Conservation (phyloP, 1,140 invertebrate species). For the Tetramorium alpestre region DNA sequence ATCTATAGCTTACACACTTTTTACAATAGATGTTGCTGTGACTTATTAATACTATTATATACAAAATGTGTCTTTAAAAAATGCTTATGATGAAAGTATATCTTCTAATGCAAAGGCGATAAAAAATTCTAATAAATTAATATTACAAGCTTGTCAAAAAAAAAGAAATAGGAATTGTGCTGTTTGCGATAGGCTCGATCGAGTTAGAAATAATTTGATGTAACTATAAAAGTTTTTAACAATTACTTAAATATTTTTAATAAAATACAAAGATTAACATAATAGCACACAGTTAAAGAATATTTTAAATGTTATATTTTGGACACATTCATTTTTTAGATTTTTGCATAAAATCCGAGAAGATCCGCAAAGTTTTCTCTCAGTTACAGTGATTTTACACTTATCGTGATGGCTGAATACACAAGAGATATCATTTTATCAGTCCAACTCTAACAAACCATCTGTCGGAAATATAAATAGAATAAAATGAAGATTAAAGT, state of each 20-base stretch:
- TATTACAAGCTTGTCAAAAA: background rate
- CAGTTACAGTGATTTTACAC: background rate
- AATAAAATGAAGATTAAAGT: background rate
- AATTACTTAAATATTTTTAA: background rate
- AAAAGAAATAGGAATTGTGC: background rate
- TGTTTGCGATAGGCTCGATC: background rate
- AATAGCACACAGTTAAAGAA: background rate
- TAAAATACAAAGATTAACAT: conserved; percentile 14
- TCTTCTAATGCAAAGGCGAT: background rate
- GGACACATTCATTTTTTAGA: background rate
- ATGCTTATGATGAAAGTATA: conserved; percentile 1
- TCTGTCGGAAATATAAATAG: background rate
- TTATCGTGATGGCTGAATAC: background rate
- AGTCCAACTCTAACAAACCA: background rate
- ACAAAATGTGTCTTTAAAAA: conserved; percentile 46
- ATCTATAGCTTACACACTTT: conserved; percentile 60
- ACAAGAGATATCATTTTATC: conserved; percentile 4
- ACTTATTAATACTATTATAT: conserved; percentile 50
- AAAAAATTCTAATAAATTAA: conserved; percentile 40
- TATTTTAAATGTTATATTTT: background rate
- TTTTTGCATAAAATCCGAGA: background rate
- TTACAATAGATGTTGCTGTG: conserved; percentile 4
- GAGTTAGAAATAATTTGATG: background rate
- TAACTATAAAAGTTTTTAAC: background rate
- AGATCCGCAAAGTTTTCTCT: background rate